Base-by-base conservation (phyloP, 2,888 invertebrate species). In the Acronicta leporina region DNA sequence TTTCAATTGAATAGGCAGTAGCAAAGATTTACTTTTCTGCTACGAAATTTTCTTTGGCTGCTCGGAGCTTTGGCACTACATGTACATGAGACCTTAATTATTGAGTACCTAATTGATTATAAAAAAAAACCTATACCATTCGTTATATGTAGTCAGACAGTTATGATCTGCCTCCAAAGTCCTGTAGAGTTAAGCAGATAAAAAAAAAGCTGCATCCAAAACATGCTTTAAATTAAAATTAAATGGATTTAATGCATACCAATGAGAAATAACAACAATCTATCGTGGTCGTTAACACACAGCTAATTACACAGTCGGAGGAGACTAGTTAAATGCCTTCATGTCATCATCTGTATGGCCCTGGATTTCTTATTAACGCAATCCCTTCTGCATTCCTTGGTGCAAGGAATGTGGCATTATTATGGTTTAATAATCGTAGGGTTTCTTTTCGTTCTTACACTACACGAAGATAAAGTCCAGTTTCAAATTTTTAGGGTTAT, bases 381-480 rank as follows among this genome's bases (percentile, higher is more conserved):
- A 83, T 81, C 79, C 74, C 80, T 87, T 87, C 87, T 86, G 77
- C 86, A 76, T 87, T 83, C 81, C 76, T 84, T 79, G 73, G 14
- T 71, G 49, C 60, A 56, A 68, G 87, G 87, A 85, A 89, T 87
- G 81, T 76, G 52, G 71, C 76, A 77, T 80, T 81, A 68, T 82
- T 84, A 78, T 72, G 78, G 76, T 78, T 81, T 82, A 77, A 78
- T 74, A 76, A 76, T 48, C 68, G 65, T 80, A 83, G 68, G 88
- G 86, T 81, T 89, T 89, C 87, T 73, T 55, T 52, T 42, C 51
- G 25, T 60, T 63, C 59, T 59, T 55, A 38, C 44, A 52, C 44
- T 43, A 13, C 57, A 30, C 64, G 43, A 20, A 14, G 38, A 47
- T 47, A 33, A 48, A 48, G 38, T 61, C 8, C 33, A 40, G 40